phyloP scores from a whole-genome alignment of 2,113 vertebrate species.

The Gavia stellata region DNA sequence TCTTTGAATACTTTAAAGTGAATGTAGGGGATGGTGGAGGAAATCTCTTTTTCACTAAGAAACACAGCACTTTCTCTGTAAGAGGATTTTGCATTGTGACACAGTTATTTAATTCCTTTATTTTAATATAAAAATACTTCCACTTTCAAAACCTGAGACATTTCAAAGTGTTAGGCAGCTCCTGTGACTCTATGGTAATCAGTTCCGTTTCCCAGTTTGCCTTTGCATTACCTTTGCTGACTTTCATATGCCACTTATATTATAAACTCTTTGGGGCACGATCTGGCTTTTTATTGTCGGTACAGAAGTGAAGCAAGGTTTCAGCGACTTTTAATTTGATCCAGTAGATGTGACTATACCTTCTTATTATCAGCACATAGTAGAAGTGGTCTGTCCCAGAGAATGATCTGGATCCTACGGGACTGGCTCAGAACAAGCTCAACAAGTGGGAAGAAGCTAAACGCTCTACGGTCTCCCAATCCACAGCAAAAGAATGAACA shows the following conservation, averaged over 20 bases:
- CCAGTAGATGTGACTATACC: fast-evolving
- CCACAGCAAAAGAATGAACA: neutral
- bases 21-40: neutral
- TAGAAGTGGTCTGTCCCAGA: neutral
- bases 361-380: neutral
- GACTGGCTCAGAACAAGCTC: neutral
- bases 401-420: neutral
- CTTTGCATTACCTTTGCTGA: neutral
- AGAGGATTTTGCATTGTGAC: neutral
- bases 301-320: neutral
- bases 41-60: neutral
- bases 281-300: neutral
- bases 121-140: neutral
- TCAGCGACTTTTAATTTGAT: neutral
- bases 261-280: neutral
- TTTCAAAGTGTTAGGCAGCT: neutral
- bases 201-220: neutral
- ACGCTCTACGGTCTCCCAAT: neutral
- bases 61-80: neutral
- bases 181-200: neutral
- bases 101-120: neutral
- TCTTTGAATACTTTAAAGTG: neutral
- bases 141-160: neutral
- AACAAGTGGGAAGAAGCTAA: neutral
- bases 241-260: too few species aligned